Percentiles rank a stretch among this genome's conserved stretches.
Evolutionary conservation across 2,797 vertebrate genomes (phyloP).

Genomic region (Characodon lateralis): DNA sequence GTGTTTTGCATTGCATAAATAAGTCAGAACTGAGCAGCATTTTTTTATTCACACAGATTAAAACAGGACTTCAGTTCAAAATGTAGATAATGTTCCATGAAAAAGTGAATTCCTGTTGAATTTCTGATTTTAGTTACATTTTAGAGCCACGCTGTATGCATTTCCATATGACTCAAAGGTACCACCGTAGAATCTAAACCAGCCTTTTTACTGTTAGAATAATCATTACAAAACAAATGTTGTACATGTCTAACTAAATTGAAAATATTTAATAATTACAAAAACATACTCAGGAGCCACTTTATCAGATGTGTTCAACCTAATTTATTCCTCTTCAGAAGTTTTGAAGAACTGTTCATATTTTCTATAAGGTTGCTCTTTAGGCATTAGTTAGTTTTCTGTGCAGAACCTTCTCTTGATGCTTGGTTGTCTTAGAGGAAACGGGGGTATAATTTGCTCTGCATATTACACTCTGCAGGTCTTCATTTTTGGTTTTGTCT

Average conservation of each 20-base stretch:
- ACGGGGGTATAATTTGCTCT: constrained; percentile 2
- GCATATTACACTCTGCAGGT: constrained; percentile 18
- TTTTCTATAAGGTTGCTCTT: background rate
- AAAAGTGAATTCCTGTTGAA: background rate
- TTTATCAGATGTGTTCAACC: background rate
- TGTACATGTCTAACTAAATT: too few species aligned
- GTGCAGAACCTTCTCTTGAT: background rate
- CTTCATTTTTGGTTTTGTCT: constrained; percentile 48
- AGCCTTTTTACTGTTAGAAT: background rate
- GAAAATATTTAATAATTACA: background rate
- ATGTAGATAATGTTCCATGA: constrained; percentile 7
- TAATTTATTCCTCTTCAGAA: background rate
- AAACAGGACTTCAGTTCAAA: background rate
- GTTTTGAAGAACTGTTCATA: background rate
- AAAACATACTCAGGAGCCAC: background rate
- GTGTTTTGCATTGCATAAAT: background rate
- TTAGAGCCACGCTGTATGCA: background rate
- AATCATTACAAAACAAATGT: background rate
- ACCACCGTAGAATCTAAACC: background rate
- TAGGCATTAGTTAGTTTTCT: background rate
- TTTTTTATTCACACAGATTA: background rate
- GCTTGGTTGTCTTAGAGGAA: background rate
- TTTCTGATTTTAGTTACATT: constrained; percentile 3
- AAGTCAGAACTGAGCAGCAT: background rate
- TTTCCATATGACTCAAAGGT: background rate